These are phyloP conservation scores for Tenthredo amoena DNA, from an alignment of 2,888 invertebrate species.

Conservation along the genomic window DNA sequence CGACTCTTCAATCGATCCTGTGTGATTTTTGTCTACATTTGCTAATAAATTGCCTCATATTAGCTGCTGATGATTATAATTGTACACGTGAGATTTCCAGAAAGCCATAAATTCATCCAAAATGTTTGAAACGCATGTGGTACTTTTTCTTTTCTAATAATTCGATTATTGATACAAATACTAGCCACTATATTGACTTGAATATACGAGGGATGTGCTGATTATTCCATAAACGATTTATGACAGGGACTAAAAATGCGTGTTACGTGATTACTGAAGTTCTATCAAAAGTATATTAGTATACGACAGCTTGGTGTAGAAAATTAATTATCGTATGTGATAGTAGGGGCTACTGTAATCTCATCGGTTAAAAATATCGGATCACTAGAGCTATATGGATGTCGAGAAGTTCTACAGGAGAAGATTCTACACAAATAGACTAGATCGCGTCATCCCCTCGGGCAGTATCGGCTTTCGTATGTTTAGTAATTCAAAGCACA, in stretches of 20 bases:
- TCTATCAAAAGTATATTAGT: not conserved
- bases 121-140: not conserved
- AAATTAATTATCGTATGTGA: conserved; percentile 30
- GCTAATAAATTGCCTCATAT: too few species aligned
- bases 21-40: too few species aligned
- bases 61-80: not conserved
- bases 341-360: conserved; percentile 9
- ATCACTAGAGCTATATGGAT: not conserved
- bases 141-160: not conserved
- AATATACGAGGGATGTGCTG: not conserved
- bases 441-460: conserved; percentile 58
- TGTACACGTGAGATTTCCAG: not conserved
- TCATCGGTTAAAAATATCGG: conserved; percentile 18
- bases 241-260: not conserved
- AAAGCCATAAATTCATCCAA: not conserved
- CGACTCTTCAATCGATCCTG: not conserved
- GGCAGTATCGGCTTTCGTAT: conserved; percentile 64
- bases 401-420: conserved; percentile 3
- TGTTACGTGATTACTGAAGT: not conserved
- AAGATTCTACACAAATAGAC: conserved; percentile 50
- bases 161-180: not conserved
- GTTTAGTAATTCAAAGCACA: conserved; percentile 71
- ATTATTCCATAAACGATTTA: not conserved
- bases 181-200: too few species aligned
- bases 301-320: not conserved